Percentiles rank a stretch among this genome's conserved stretches.
Evolutionary conservation across 37 sponge, comb jelly and placozoan genomes (phyloP).

Genomic region (Bolinopsis microptera): DNA sequence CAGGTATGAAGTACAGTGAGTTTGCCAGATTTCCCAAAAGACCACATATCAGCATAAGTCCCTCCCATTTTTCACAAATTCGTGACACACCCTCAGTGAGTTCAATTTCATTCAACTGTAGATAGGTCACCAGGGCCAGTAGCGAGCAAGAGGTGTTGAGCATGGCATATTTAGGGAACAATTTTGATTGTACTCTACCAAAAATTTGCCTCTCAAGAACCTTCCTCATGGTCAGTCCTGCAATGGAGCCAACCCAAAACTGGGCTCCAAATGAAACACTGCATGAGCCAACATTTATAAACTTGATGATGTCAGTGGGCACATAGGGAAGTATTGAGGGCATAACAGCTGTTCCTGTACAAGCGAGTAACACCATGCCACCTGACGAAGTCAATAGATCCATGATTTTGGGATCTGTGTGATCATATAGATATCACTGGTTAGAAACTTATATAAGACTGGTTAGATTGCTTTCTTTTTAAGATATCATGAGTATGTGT

Average conservation of each 20-base stretch:
- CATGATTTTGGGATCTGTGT: background rate
- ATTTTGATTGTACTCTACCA: conserved; percentile 38
- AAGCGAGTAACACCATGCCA: background rate
- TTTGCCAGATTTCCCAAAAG: background rate
- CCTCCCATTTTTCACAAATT: conserved; percentile 1
- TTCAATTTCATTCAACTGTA: background rate
- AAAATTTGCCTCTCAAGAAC: background rate
- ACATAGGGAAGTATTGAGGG: conserved; percentile 8
- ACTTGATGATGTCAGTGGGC: background rate
- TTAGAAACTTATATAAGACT: too few species aligned
- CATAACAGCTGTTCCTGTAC: background rate
- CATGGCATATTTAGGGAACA: conserved; percentile 35
- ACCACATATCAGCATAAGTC: background rate
- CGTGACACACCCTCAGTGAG: background rate
- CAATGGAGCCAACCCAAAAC: conserved; percentile 50
- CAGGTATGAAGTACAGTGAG: conserved; percentile 49
- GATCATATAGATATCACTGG: too few species aligned
- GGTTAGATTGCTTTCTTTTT: too few species aligned
- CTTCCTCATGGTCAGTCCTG: conserved; percentile 32
- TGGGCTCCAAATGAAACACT: conserved; percentile 31
- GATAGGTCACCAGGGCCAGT: background rate
- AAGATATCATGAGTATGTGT: too few species aligned
- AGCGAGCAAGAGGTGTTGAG: conserved; percentile 41
- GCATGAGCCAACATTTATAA: background rate
- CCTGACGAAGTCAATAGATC: background rate